Evolutionary conservation across 1,140 invertebrate genomes (phyloP).

Genomic region (Brachionus rotundiformis): DNA sequence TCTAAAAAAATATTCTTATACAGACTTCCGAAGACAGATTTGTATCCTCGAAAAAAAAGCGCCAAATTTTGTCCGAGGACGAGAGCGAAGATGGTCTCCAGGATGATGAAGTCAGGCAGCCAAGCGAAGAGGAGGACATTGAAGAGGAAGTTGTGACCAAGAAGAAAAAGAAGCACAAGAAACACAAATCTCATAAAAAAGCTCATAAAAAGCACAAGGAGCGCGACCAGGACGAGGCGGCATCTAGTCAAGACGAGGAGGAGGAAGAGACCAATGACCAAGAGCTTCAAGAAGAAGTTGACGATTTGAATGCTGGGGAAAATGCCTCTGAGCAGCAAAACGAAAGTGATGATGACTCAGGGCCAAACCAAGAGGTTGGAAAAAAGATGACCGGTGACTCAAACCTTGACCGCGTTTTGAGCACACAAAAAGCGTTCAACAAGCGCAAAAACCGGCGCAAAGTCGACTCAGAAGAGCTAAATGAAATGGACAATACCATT

Average conservation of each 20-base stretch:
- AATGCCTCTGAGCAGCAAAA: not conserved
- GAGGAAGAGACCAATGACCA: conserved; percentile 2
- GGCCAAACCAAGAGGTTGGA: not conserved
- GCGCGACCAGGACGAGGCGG: not conserved
- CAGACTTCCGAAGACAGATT: not conserved
- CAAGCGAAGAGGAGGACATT: not conserved
- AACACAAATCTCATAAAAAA: conserved; percentile 18
- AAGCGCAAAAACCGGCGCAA: conserved; percentile 16
- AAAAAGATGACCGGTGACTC: not conserved
- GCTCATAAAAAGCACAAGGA: conserved; percentile 13
- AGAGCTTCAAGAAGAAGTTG: not conserved
- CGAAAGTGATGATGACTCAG: not conserved
- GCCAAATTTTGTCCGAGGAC: conserved; percentile 43
- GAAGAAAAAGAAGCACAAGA: conserved; percentile 35
- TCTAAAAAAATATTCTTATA: not conserved
- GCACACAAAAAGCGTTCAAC: not conserved
- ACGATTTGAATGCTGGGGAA: not conserved
- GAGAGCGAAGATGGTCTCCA: not conserved
- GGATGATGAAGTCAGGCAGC: no score
- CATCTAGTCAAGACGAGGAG: not conserved
- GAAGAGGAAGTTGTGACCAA: not conserved
- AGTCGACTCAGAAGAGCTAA: conserved; percentile 43
- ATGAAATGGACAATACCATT: conserved; percentile 36
- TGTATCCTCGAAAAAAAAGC: not conserved
- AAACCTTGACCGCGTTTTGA: conserved; percentile 26